These are phyloP conservation scores for Thalassoma bifasciatum DNA, from an alignment of 2,113 vertebrate genomes.

Conservation along the genomic window DNA sequence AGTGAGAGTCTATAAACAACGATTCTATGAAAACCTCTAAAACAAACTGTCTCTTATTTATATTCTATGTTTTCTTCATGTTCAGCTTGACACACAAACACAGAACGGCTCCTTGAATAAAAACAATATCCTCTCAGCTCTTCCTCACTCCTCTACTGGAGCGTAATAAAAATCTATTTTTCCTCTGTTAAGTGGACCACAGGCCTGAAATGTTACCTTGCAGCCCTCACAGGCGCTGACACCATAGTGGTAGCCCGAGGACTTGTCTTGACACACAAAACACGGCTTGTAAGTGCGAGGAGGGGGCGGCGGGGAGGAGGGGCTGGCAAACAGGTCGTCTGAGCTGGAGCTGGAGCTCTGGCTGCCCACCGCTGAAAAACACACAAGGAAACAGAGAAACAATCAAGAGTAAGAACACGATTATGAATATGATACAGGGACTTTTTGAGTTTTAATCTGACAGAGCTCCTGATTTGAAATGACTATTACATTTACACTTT, in stretches of 20 bases:
- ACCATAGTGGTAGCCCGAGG: slow-evolving; percentile 98
- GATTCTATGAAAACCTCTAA: neutral
- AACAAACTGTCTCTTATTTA: neutral
- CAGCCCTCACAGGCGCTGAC: slow-evolving; percentile 99
- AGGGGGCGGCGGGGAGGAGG: slow-evolving; percentile 91
- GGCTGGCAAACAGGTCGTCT: slow-evolving; percentile 92
- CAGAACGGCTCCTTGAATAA: neutral
- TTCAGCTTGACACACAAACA: neutral
- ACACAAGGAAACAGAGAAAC: slow-evolving; percentile 4
- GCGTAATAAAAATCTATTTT: neutral
- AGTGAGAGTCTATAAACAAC: neutral
- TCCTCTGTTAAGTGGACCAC: neutral
- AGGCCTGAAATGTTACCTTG: slow-evolving; percentile 85
- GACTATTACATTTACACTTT: too few species aligned
- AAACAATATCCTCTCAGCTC: neutral
- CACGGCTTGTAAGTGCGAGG: slow-evolving; percentile 98
- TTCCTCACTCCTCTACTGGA: neutral
- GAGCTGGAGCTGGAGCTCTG: slow-evolving; percentile 94
- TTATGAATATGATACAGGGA: neutral
- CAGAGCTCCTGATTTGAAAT: neutral
- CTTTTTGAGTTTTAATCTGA: neutral
- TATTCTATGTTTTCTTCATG: neutral
- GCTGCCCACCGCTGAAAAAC: slow-evolving; percentile 89
- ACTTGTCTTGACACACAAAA: slow-evolving; percentile 99
- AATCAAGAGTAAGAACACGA: neutral